A percentile compares a stretch with the other conserved stretches of the same genome.
Evolutionary conservation across 2,888 invertebrate species (phyloP).

Genomic region (Tetanocera ferruginea): DNA sequence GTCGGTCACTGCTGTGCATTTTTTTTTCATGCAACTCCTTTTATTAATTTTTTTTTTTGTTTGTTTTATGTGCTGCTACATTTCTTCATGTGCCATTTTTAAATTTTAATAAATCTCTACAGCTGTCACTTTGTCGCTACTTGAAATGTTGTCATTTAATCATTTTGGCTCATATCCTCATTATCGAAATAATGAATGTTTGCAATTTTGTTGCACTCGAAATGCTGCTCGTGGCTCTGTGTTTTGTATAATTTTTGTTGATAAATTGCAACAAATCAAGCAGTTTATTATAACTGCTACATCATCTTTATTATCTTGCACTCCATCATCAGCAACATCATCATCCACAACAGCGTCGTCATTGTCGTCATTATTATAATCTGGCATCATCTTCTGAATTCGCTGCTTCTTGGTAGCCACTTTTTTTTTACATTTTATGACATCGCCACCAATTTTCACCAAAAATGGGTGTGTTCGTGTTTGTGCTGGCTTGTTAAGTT

Average conservation of each 20-base stretch:
- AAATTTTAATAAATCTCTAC: slow-evolving; percentile 12
- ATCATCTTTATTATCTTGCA: slow-evolving; percentile 21
- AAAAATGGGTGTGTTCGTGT: no score
- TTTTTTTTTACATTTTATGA: no score
- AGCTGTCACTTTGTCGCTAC: slow-evolving; percentile 13
- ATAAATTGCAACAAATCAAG: slow-evolving; percentile 8
- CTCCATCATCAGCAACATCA: not conserved
- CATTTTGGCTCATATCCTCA: no score
- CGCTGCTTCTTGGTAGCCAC: no score
- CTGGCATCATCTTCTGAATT: not conserved
- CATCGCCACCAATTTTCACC: no score
- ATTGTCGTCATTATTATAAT: not conserved
- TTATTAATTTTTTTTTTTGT: not conserved
- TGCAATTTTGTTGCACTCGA: no score
- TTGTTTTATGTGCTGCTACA: not conserved
- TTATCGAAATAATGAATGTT: no score
- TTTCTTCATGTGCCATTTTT: not conserved
- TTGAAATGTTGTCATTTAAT: slow-evolving; percentile 20
- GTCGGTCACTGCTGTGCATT: not conserved
- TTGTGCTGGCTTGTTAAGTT: no score
- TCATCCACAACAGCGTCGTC: not conserved
- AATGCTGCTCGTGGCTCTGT: no score
- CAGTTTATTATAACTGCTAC: slow-evolving; percentile 12
- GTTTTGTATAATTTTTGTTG: no score
- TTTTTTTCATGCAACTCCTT: no score